Evolutionary conservation across 2,888 invertebrate genomes (phyloP).

Genomic region (Habrosyne pyritoides): DNA sequence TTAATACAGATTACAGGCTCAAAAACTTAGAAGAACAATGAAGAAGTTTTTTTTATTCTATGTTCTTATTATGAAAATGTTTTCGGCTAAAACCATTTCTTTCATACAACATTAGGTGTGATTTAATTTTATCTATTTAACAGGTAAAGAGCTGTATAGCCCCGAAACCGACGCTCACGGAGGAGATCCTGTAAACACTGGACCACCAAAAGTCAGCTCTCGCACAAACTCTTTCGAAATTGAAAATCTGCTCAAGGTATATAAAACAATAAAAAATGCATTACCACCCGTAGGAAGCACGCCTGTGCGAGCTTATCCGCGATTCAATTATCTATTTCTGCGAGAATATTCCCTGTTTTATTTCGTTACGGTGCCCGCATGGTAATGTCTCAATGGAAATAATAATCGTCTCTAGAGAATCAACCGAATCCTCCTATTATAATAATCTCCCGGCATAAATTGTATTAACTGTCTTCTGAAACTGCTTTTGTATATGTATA

Average conservation of each 20-base stretch:
- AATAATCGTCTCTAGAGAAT: slow-evolving; percentile 57
- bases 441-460: slow-evolving; percentile 43
- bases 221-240: slow-evolving; percentile 97
- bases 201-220: slow-evolving; percentile 87
- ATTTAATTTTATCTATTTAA: slow-evolving; percentile 12
- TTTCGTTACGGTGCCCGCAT: slow-evolving; percentile 57
- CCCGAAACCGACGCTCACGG: slow-evolving; percentile 82
- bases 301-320: slow-evolving; percentile 49
- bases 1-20: background rate
- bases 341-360: slow-evolving; percentile 53
- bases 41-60: too few species aligned
- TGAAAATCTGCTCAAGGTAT: slow-evolving; percentile 94
- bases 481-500: slow-evolving; percentile 16
- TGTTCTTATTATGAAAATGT: too few species aligned
- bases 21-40: too few species aligned
- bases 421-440: slow-evolving; percentile 41
- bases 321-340: slow-evolving; percentile 58
- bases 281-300: slow-evolving; percentile 43
- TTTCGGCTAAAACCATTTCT: too few species aligned
- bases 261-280: slow-evolving; percentile 31
- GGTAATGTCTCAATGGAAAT: slow-evolving; percentile 60
- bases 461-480: slow-evolving; percentile 37
- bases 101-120: background rate
- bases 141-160: slow-evolving; percentile 90
- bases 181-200: slow-evolving; percentile 57